Conservation (phyloP, 1,140 invertebrate genomes). For the roundworm (Caenorhabditis elegans) region DNA sequence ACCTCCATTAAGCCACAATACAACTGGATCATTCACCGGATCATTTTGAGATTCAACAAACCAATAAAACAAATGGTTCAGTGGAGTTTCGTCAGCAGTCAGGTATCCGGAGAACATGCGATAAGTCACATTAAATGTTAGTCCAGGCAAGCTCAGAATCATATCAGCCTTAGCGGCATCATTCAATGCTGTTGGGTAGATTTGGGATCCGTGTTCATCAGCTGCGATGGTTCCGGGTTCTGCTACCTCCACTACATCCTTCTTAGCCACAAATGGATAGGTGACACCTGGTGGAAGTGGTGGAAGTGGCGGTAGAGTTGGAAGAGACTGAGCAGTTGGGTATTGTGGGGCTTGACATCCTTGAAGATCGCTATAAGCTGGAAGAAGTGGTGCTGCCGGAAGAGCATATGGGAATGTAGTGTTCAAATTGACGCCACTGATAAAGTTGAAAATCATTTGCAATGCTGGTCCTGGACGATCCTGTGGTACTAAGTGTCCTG, state of each 20-base stretch:
- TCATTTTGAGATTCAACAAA: slow-evolving; percentile 68
- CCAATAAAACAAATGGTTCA: slow-evolving; percentile 48
- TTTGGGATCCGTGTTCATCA: slow-evolving; percentile 3
- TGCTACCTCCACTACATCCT: neutral
- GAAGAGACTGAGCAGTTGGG: neutral
- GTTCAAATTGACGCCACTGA: slow-evolving; percentile 24
- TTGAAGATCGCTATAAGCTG: slow-evolving; percentile 6
- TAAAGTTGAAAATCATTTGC: slow-evolving; percentile 66
- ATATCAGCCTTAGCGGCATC: slow-evolving; percentile 16
- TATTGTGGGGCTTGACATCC: neutral
- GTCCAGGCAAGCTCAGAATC: slow-evolving; percentile 36
- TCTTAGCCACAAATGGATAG: neutral
- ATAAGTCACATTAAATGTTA: slow-evolving; percentile 42
- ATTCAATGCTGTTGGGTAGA: neutral
- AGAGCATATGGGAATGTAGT: slow-evolving; percentile 13
- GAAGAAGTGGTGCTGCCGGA: slow-evolving; percentile 18
- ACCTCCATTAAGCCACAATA: slow-evolving; percentile 71
- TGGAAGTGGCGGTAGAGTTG: slow-evolving; percentile 19
- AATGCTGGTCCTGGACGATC: slow-evolving; percentile 69
- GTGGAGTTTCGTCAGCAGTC: neutral
- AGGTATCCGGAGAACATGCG: slow-evolving; percentile 48
- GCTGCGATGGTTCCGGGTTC: neutral
- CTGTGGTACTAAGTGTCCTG: slow-evolving; percentile 71
- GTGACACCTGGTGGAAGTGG: slow-evolving; percentile 19
- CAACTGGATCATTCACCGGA: slow-evolving; percentile 68